A percentile compares a stretch with the other conserved stretches of the same genome.
Evolutionary conservation across 1,140 invertebrate species (phyloP).

Genomic region (Nephotettix cincticeps): DNA sequence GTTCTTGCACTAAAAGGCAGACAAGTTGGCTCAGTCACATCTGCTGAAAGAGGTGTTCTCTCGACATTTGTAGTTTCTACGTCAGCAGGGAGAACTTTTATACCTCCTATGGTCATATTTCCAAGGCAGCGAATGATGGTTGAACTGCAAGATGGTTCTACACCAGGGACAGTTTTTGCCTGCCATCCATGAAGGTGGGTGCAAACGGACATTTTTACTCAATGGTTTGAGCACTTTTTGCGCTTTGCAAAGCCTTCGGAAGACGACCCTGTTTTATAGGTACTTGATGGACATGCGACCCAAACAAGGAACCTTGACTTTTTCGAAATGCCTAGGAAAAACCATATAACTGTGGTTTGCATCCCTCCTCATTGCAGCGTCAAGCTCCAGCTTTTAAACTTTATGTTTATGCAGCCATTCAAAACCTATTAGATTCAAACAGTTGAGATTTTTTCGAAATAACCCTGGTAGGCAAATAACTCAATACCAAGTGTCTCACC

Average conservation of each 20-base stretch:
- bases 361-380: constrained; percentile 46
- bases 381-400: constrained; percentile 48
- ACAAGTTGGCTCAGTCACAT: constrained; percentile 39
- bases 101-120: constrained; percentile 46
- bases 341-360: constrained; percentile 36
- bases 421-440: constrained; percentile 40
- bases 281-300: constrained; percentile 44
- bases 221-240: constrained; percentile 44
- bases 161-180: constrained; percentile 42
- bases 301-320: constrained; percentile 45
- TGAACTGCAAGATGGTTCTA: constrained; percentile 42
- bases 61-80: constrained; percentile 40
- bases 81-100: constrained; percentile 44
- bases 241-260: constrained; percentile 38
- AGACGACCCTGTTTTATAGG: constrained; percentile 41
- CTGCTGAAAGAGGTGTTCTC: constrained; percentile 40
- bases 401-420: constrained; percentile 46
- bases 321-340: constrained; percentile 36
- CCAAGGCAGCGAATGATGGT: constrained; percentile 41
- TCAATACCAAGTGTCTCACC: constrained; percentile 40
- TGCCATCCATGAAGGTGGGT: constrained; percentile 42
- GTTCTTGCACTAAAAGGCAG: constrained; percentile 42
- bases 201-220: constrained; percentile 41
- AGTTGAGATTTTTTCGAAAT: constrained; percentile 39
- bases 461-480: constrained; percentile 43